phyloP scores from a whole-genome alignment of 2,888 invertebrate genomes.

The Trypoxylon attenuatum region DNA sequence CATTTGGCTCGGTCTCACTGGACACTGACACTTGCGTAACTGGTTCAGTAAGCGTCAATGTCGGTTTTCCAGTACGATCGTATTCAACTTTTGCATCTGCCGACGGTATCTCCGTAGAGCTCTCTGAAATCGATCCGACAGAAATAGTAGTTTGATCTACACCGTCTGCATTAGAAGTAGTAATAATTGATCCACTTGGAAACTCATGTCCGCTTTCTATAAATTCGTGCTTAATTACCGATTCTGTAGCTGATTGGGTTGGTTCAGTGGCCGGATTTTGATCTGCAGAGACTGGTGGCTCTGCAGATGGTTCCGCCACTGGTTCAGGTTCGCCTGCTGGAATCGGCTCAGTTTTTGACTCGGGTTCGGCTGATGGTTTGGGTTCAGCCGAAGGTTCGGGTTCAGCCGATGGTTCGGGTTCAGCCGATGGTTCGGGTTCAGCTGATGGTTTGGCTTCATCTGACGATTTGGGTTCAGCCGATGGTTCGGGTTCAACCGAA shows the following conservation, averaged over 20 bases:
- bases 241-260: conserved; percentile 42
- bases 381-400: conserved; percentile 46
- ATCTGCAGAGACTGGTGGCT: conserved; percentile 53
- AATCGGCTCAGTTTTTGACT: conserved; percentile 60
- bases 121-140: conserved; percentile 39
- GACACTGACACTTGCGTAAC: conserved; percentile 27
- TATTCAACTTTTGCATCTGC: not conserved
- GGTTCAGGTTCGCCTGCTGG: conserved; percentile 57
- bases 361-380: conserved; percentile 40
- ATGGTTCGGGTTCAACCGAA: not conserved
- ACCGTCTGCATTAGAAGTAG: conserved; percentile 38
- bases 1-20: not conserved
- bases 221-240: conserved; percentile 46
- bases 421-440: conserved; percentile 60
- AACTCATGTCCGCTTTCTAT: no score
- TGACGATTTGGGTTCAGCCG: conserved; percentile 62
- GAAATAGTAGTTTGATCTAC: conserved; percentile 55
- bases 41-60: conserved; percentile 4
- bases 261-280: conserved; percentile 50
- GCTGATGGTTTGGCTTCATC: conserved; percentile 54
- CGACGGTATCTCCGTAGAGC: not conserved
- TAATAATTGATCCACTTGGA: no score
- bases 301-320: conserved; percentile 34
- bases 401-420: conserved; percentile 49
- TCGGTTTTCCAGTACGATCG: not conserved